Conservation (phyloP, 1,140 invertebrate genomes). For the Heliconius hewitsoni region DNA sequence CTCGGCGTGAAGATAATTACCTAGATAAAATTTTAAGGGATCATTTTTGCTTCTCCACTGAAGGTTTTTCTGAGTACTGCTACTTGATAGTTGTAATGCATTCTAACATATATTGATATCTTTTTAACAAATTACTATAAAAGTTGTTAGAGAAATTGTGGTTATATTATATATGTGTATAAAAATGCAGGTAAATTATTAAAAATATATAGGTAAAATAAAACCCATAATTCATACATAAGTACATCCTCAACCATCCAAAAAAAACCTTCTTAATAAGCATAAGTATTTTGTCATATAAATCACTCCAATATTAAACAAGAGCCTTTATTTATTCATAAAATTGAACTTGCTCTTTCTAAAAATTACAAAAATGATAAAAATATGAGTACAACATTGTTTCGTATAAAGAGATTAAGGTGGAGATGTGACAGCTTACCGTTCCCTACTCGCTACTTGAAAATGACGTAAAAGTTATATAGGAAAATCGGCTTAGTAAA, state of each 20-base stretch:
- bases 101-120: neutral
- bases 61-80: neutral
- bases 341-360: neutral
- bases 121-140: neutral
- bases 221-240: too few species aligned
- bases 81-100: neutral
- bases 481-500: constrained; percentile 34
- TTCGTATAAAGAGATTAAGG: constrained; percentile 48
- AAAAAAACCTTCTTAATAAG: too few species aligned
- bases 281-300: neutral
- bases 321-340: neutral
- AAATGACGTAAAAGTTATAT: constrained; percentile 34
- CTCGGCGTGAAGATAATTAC: constrained; percentile 58
- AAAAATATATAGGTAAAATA: too few species aligned
- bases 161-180: too few species aligned
- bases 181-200: too few species aligned
- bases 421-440: constrained; percentile 35
- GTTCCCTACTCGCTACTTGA: constrained; percentile 21
- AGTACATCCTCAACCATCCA: too few species aligned
- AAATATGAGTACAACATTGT: constrained; percentile 44
- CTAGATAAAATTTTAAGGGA: constrained; percentile 61
- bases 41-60: constrained; percentile 46
- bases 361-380: constrained; percentile 29
- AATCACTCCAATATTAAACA: neutral
- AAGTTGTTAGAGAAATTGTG: too few species aligned